Percentiles rank a stretch among this genome's conserved stretches.
phyloP scores from a whole-genome alignment of 2,888 invertebrate species.

The Apamea monoglypha region DNA sequence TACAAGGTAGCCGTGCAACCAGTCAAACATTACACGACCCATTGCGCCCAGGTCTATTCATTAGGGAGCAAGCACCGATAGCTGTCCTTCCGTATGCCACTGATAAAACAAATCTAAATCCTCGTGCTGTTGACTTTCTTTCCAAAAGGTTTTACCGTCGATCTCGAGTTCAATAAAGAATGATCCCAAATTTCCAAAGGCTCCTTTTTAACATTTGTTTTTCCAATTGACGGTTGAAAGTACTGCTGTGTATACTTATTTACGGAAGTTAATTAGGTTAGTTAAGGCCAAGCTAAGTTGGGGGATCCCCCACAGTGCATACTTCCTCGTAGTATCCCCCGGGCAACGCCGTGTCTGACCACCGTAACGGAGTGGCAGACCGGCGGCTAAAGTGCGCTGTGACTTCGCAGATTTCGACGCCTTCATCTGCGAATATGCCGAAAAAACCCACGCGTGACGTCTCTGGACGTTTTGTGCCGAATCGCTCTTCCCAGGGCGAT shows the following conservation, averaged over 20 bases:
- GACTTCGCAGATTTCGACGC: too few relatives aligned
- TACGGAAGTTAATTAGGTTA: constrained; percentile 52
- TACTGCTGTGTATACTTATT: constrained; percentile 34
- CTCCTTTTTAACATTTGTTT: constrained; percentile 29
- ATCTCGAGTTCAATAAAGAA: constrained; percentile 49
- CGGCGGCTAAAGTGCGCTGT: too few relatives aligned
- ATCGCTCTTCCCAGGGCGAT: too few relatives aligned
- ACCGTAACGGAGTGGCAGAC: too few relatives aligned
- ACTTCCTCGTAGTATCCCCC: too few relatives aligned
- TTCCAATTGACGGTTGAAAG: constrained; percentile 30
- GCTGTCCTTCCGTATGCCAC: constrained; percentile 58
- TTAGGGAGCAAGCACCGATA: constrained; percentile 68
- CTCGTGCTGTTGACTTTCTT: constrained; percentile 64
- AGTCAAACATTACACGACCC: constrained; percentile 67
- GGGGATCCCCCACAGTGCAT: too few relatives aligned
- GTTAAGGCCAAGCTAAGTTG: constrained; percentile 36
- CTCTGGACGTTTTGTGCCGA: too few relatives aligned
- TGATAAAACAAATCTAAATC: constrained; percentile 68
- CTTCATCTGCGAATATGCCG: too few relatives aligned
- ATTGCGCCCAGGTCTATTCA: constrained; percentile 72
- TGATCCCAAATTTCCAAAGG: constrained; percentile 31
- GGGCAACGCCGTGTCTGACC: too few relatives aligned
- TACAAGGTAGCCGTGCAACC: constrained; percentile 57
- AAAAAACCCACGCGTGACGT: too few relatives aligned
- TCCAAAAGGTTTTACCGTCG: constrained; percentile 56